Evolutionary conservation across 1,140 invertebrate genomes (phyloP), one percentile per base, ranked within the genome.

Genomic region (Trachymyrmex cornetzi): DNA sequence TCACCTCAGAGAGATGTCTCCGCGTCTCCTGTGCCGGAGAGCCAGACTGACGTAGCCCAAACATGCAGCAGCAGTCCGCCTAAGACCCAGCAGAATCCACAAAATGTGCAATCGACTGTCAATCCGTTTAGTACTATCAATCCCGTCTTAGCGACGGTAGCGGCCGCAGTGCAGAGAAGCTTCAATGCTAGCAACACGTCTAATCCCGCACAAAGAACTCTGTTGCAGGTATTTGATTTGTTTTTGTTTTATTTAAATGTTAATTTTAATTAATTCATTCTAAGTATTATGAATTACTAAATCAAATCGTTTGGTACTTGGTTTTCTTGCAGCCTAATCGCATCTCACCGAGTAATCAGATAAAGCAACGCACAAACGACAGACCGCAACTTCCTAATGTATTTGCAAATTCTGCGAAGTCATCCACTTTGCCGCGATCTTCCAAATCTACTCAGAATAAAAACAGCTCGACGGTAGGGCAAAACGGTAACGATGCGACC

Each of bases 101-200:
- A 93, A 57, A 92, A 61, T 38, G 75, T 81, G 24, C 92, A 92
- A 34, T 88, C 90, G 7, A 85, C 89, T 0, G 82, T 77, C 2
- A 94, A 93, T 91, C 86, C 92, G 1, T 95, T 95, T 61, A 90
- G 92, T 0, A 93, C 90, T 0, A 95, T 95, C 11, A 95, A 95
- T 90, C 95, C 95, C 1, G 94, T 95, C 1, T 72, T 95, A n/a
- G 95, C 95, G 0, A 95, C 95, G 0, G 94, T 95, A 0, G 94
- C 95, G 0, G 94, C 95, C 9, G 95, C 95, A 12, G 95, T 95
- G n/a, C 95, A 95, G 55, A 91, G 95, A 30, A 95, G 93, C 34
- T 95, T 95, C 71, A 95, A 89, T 55, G 19, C 93, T 0, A 90
- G 77, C 5, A 90, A 77, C 3, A 93, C 92, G 53, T 88, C 91